These are phyloP conservation scores for Acanthurus leucopareius DNA, from an alignment of 2,797 vertebrate species.

Conservation along the genomic window DNA sequence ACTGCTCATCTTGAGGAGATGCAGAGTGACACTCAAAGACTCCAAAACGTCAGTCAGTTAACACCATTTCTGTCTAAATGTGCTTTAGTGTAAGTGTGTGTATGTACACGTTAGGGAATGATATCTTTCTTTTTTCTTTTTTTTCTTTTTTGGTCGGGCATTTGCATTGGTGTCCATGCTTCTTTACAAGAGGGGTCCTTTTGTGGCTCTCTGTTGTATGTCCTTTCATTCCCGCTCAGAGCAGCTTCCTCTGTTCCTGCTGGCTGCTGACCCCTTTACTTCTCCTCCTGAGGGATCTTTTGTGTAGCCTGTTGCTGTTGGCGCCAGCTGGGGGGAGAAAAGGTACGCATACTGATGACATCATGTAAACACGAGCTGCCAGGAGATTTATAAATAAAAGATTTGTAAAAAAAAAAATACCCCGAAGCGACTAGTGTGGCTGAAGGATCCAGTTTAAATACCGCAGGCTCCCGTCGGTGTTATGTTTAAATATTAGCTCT, in stretches of 20 bases:
- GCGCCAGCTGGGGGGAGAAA: constrained; percentile 80
- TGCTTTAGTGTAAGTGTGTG: constrained; percentile 84
- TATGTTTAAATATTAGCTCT: constrained; percentile 3
- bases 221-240: constrained; percentile 84
- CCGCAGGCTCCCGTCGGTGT: not conserved
- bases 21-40: constrained; percentile 82
- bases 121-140: constrained; percentile 81
- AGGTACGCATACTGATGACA: constrained; percentile 71
- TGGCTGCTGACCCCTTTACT: constrained; percentile 82
- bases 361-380: constrained; percentile 45
- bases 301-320: constrained; percentile 89
- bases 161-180: constrained; percentile 89
- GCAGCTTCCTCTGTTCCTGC: constrained; percentile 83
- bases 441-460: constrained; percentile 19
- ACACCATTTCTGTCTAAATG: constrained; percentile 80
- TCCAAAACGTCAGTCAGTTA: constrained; percentile 64
- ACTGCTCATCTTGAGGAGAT: constrained; percentile 73
- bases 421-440: not conserved
- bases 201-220: constrained; percentile 76
- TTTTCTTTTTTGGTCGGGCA: constrained; percentile 73
- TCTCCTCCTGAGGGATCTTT: constrained; percentile 87
- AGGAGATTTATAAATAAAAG: constrained; percentile 22
- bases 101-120: constrained; percentile 85
- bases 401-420: not conserved
- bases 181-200: constrained; percentile 82